Base-by-base conservation (phyloP, 2,113 vertebrate species). In the Heteronetta atricapilla region DNA sequence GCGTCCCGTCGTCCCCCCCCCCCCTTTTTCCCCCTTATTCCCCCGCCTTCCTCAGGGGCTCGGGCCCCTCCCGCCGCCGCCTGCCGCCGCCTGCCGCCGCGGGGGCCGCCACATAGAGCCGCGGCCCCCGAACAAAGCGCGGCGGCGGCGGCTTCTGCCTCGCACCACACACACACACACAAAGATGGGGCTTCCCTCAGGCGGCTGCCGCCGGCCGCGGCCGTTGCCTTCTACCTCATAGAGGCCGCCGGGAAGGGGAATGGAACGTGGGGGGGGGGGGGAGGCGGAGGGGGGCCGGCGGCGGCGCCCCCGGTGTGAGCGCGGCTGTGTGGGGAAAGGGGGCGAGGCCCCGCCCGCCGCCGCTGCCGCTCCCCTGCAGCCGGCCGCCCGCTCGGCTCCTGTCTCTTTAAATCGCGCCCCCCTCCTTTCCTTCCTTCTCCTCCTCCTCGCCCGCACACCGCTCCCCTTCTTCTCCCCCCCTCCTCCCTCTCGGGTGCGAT, bases 91-190 rank as follows among this genome's bases (percentile, higher is more conserved):
- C 83, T 67, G 87, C 79, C 60, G 58, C 88, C 72, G 79, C 67
- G 28, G 77, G 64, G 95, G 91, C 91, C 95, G 94, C n/a, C 96
- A 95, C 69, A 97, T 91, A 84, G 96, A 87, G 83, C 95, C 94
- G 94, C 90, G 93, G 83, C 85, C 96, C 86, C 94, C 74, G 94
- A 97, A 97, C 97, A 96, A 97, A 97, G 97, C 94, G 55, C 81
- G 63, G 63, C 52, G 67, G 25, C 62, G 62, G 88, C 33, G 67
- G 62, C 81, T 63, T 58, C 83, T 83, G 83, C 88, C 88, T 78
- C 88, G 79, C 46, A 21, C 46, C 46, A 9, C 44, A 5, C 44
- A 46, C 44, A 46, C 44, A 48, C 96, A 94, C 93, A 91, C 95
- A 93, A 95, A 93, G 91, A 95, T 93, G 95, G 87, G 89, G 90